These are phyloP conservation scores for Cantharis rustica DNA, from an alignment of 2,888 invertebrate species.

Conservation along the genomic window DNA sequence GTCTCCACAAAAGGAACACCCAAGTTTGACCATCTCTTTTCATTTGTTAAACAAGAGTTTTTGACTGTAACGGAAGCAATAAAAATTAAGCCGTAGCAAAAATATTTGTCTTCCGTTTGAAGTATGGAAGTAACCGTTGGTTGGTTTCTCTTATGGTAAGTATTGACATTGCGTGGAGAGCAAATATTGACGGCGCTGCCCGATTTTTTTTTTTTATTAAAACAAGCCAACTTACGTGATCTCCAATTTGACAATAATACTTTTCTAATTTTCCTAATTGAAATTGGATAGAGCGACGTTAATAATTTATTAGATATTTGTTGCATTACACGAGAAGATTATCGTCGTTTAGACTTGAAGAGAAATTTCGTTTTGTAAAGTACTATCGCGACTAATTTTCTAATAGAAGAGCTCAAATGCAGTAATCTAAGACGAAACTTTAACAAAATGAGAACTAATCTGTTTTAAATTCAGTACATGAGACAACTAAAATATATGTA, in stretches of 20 bases:
- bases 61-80: background rate
- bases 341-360: conserved; percentile 9
- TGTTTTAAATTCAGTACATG: conserved; percentile 33
- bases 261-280: background rate
- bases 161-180: background rate
- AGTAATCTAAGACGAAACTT: conserved; percentile 31
- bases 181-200: background rate
- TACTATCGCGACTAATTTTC: conserved; percentile 21
- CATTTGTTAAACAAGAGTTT: background rate
- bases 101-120: background rate
- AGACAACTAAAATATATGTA: conserved; percentile 34
- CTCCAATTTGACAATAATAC: background rate
- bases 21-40: background rate
- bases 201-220: background rate
- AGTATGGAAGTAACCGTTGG: background rate
- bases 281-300: background rate
- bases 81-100: background rate
- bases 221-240: background rate
- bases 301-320: conserved; percentile 20
- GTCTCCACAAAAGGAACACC: background rate
- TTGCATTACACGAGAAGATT: conserved; percentile 16
- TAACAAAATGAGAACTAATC: conserved; percentile 30
- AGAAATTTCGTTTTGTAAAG: background rate
- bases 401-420: conserved; percentile 21
- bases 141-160: background rate